Percentiles rank a stretch among this genome's conserved stretches.
Conservation (phyloP, 2,797 vertebrate genomes). For the Furcifer pardalis region DNA sequence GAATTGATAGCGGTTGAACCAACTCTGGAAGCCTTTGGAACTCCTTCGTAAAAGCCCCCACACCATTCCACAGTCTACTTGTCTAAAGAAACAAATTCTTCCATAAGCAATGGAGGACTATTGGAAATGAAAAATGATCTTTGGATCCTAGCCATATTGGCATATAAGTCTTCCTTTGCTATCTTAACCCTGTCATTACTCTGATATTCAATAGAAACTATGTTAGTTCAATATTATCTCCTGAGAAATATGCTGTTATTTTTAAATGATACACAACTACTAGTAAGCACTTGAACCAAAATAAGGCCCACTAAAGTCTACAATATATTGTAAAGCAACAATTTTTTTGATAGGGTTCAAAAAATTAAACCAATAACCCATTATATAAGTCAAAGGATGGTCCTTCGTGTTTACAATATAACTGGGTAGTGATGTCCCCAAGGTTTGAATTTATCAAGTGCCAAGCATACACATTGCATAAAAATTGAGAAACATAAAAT, state of each 20-base stretch:
- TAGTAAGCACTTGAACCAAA: not conserved
- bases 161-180: not conserved
- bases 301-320: constrained; percentile 15
- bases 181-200: constrained; percentile 6
- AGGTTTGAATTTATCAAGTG: constrained; percentile 58
- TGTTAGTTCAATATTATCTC: constrained; percentile 17
- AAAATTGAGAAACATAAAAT: constrained; percentile 60
- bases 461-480: constrained; percentile 46
- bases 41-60: not conserved
- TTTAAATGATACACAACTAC: not conserved
- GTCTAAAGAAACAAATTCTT: not conserved
- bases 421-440: constrained; percentile 31
- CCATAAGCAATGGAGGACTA: not conserved
- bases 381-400: constrained; percentile 26
- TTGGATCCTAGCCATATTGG: not conserved
- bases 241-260: not conserved
- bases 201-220: constrained; percentile 13
- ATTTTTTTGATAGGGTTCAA: constrained; percentile 38
- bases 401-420: constrained; percentile 37
- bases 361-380: constrained; percentile 38
- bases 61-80: not conserved
- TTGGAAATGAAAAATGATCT: not conserved
- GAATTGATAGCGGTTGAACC: no score
- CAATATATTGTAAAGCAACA: constrained; percentile 29
- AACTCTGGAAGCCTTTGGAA: no score